Base-by-base conservation (phyloP, 2,797 vertebrate species). In the Hirundo rustica region DNA sequence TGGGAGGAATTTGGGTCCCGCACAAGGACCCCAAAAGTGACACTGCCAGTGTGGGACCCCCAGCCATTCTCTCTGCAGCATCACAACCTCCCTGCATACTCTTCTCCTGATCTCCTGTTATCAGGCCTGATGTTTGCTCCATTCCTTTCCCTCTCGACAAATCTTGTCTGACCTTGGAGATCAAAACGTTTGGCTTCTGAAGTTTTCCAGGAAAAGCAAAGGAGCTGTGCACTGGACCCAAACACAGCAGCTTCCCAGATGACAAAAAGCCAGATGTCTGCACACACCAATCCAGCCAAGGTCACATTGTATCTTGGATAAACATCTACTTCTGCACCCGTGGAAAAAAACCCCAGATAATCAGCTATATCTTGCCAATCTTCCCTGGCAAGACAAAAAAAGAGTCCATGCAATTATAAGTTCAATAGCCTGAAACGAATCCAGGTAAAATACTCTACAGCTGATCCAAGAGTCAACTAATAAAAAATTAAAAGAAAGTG, bases 61-160 rank as follows among this genome's bases (percentile, higher is more conserved):
- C 29, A 62, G 40, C 2, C 2, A 2, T 1, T 0, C 10, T 64
- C 23, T 29, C 34, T 0, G 0, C 14, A 42, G 38, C 8, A 34
- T 53, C 4, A 3, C 20, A 68, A 27, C 6, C 3, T 83, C 58
- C 38, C n/a, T 3, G 1, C 11, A 29, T 0, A 0, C 13, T 38
- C n/a, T 77, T 15, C 7, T 44, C 42, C 17, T 60, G 42, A 10
- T 81, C 14, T 81, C 13, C 21, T 58, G 26, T 11, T 29, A 23
- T 42, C 19, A 66, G 9, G 27, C 15, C 55, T 13, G 21, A 79
- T 22, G 13, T 66, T 73, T 0, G 0, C 18, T n/a, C 11, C 12
- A 32, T 38, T 64, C 51, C 5, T 67, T 81, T 82, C 23, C 16
- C 64, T 70, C 26, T 67, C 38, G 14, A 8, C 34, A 66, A 70